Base-by-base conservation (phyloP, 2,888 invertebrate species). In the Habroteleia sp. region DNA sequence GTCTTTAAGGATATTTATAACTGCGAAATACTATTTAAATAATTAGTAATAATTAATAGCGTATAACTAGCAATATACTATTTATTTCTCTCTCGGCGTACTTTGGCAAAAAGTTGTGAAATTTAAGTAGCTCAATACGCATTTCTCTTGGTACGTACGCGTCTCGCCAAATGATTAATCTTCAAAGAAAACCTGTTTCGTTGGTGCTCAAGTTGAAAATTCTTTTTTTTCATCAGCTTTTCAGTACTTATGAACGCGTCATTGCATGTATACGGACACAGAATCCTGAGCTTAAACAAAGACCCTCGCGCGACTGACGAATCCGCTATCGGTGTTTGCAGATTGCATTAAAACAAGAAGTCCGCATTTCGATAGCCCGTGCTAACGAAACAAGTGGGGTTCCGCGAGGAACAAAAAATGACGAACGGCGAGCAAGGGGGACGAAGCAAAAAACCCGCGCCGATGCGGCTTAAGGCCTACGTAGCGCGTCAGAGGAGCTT, bases 271-370 rank as follows among this genome's bases (percentile, higher is more conserved):
- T 17, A 56, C 46, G 16, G 17, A 27, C 3, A 3, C 56, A 80
- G 81, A 80, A 85, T 85, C 84, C 84, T 77, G 82, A 83, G 84
- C 85, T 86, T 83, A 85, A 87, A 86, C 83, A 87, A 83, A 85
- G 81, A 81, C 79, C 77, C 48, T 46, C 78, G 80, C 71, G 80
- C 79, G 78, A 81, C 77, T 75, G 76, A 75, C 74, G 54, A 68
- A 76, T 77, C 74, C 72, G 71, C 79, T 80, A 79, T 78, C 81
- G 82, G 81, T 86, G 85, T 88, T 88, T 88, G 85, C 85, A 79
- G 81, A 86, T 81, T 84, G 88, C 84, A 86, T 87, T 87, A 77
- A 42, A 69, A 68, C 50, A 33, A 41, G 17, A 13, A 46, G 41
- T 17, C 37, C 37, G 54, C 37, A 41, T 62, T 62, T 54, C 62